Conservation (phyloP, 2,797 vertebrate genomes). For the Parauchenoglanis ngamensis region DNA sequence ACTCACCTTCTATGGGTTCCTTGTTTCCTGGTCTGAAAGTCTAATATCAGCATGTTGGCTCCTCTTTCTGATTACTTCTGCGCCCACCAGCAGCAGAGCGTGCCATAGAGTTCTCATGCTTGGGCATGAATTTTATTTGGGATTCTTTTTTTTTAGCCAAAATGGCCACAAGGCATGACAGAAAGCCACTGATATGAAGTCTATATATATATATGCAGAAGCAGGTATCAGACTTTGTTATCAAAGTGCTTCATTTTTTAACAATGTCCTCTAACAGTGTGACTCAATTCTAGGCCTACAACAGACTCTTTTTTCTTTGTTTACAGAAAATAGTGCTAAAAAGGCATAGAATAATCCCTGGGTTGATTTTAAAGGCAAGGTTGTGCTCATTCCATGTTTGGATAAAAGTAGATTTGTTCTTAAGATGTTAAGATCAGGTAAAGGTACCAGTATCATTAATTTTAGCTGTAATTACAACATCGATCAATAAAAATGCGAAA, state of each 20-base stretch:
- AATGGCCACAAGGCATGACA: slow-evolving; percentile 37
- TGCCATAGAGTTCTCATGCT: slow-evolving; percentile 21
- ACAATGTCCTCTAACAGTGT: background rate
- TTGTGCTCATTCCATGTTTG: background rate
- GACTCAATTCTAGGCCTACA: slow-evolving; percentile 5
- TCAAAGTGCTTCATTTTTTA: background rate
- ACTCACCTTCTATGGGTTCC: slow-evolving; percentile 10
- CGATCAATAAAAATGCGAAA: background rate
- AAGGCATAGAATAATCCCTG: background rate
- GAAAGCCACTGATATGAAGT: slow-evolving; percentile 25
- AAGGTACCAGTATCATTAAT: background rate
- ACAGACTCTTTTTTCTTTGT: background rate
- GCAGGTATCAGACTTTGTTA: background rate
- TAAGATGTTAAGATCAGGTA: background rate
- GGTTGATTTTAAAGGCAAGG: background rate
- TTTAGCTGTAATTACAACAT: background rate
- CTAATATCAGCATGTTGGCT: slow-evolving; percentile 49
- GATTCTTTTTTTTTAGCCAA: slow-evolving; percentile 41
- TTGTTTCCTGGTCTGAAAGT: slow-evolving; percentile 44
- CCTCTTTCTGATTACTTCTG: slow-evolving; percentile 49
- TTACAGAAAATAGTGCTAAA: background rate
- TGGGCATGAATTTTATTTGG: slow-evolving; percentile 43
- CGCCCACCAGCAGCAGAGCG: slow-evolving; percentile 28
- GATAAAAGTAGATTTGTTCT: background rate
- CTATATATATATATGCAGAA: slow-evolving; percentile 1